Percentiles rank a stretch among this genome's conserved stretches.
phyloP scores from a whole-genome alignment of 2,888 invertebrate genomes.

The Strigamia maritima region DNA sequence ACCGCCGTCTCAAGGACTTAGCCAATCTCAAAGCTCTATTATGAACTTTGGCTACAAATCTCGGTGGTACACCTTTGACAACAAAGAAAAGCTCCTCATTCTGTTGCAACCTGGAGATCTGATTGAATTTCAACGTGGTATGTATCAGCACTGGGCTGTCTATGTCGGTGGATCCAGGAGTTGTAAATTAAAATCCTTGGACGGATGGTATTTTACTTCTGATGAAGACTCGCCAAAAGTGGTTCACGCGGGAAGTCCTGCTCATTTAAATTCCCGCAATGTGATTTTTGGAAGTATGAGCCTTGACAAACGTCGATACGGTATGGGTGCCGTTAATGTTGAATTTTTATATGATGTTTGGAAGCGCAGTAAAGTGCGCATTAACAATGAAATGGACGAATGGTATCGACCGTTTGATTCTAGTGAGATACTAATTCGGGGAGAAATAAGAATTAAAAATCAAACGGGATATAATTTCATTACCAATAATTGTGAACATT shows the following conservation, averaged over 20 bases:
- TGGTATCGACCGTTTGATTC: neutral
- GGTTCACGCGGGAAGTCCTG: neutral
- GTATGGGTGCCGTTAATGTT: neutral
- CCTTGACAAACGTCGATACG: neutral
- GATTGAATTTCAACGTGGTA: slow-evolving; percentile 38
- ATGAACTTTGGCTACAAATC: slow-evolving; percentile 16
- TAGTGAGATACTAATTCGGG: slow-evolving; percentile 31
- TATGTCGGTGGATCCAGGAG: too few species aligned
- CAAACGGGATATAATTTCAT: slow-evolving; percentile 35
- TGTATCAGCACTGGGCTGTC: slow-evolving; percentile 41
- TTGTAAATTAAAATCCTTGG: too few species aligned
- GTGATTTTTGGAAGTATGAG: neutral
- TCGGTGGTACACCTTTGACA: neutral
- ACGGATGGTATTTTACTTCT: neutral
- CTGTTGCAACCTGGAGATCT: slow-evolving; percentile 35
- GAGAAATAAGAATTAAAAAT: slow-evolving; percentile 11
- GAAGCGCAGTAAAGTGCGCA: slow-evolving; percentile 33
- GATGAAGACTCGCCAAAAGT: neutral
- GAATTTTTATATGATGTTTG: slow-evolving; percentile 16
- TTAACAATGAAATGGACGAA: slow-evolving; percentile 39
- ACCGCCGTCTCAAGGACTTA: too few species aligned
- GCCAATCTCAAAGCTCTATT: neutral
- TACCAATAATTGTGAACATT: slow-evolving; percentile 41
- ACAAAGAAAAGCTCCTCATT: neutral
- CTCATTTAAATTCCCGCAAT: neutral